phyloP scores from a whole-genome alignment of 2,113 vertebrate genomes.

The Passer montanus region DNA sequence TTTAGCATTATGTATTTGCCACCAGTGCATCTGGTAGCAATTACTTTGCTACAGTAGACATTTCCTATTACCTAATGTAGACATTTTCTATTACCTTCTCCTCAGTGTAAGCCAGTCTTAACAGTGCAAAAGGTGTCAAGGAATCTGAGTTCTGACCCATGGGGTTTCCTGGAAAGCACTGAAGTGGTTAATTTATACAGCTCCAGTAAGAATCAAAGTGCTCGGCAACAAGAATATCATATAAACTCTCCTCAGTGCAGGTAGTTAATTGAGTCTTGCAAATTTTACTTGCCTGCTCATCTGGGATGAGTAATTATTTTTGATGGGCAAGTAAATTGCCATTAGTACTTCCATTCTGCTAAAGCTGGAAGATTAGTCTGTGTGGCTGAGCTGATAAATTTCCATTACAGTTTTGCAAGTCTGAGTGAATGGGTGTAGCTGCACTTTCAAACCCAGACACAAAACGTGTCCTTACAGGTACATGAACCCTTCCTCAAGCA shows the following conservation, averaged over 20 bases:
- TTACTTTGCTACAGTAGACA: neutral
- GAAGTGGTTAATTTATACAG: constrained; percentile 50
- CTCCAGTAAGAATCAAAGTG: constrained; percentile 4
- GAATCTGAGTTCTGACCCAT: neutral
- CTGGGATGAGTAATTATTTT: constrained; percentile 61
- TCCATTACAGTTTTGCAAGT: neutral
- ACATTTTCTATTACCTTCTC: neutral
- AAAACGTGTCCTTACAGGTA: neutral
- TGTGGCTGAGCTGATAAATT: constrained; percentile 43
- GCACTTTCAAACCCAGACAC: neutral
- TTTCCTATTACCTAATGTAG: neutral
- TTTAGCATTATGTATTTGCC: neutral
- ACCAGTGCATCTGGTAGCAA: neutral
- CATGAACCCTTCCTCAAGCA: neutral
- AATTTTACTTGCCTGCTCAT: constrained; percentile 58
- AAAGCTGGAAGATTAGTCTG: constrained; percentile 54
- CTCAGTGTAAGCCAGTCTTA: neutral
- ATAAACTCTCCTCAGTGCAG: constrained; percentile 24
- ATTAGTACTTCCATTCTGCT: constrained; percentile 53
- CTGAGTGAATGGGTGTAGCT: neutral
- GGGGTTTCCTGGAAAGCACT: neutral
- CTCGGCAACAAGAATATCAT: constrained; percentile 25
- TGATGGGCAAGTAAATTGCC: constrained; percentile 62
- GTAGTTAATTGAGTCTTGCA: constrained; percentile 54
- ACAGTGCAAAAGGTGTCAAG: neutral